Percentiles rank a stretch among this genome's conserved stretches.
phyloP scores from a whole-genome alignment of 1,140 invertebrate genomes.

The Lordiphosa collinella region DNA sequence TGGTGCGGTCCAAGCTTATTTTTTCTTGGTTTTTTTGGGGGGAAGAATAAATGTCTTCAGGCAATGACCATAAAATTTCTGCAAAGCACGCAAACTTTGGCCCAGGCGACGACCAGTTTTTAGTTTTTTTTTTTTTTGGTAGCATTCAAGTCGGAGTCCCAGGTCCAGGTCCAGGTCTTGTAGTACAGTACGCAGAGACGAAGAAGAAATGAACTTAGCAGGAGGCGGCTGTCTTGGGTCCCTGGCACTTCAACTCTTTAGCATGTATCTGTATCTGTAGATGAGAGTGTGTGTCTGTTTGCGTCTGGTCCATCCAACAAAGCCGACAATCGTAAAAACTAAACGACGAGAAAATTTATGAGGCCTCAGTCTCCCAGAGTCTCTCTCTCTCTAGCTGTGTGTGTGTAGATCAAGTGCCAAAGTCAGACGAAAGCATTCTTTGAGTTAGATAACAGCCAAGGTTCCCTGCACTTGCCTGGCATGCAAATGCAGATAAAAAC shows the following conservation, averaged over 20 bases:
- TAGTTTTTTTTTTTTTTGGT: constrained; percentile 22
- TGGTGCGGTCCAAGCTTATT: constrained; percentile 6
- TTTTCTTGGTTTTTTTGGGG: constrained; percentile 18
- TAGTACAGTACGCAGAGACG: constrained; percentile 59
- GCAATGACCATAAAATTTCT: constrained; percentile 44
- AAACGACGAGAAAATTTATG: constrained; percentile 71
- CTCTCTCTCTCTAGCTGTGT: constrained; percentile 19
- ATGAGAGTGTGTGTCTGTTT: constrained; percentile 10
- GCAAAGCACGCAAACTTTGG: constrained; percentile 74
- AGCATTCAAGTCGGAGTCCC: constrained; percentile 12
- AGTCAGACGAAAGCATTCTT: constrained; percentile 53
- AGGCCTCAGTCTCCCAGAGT: constrained; percentile 42
- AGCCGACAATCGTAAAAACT: constrained; percentile 76
- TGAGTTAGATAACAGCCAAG: constrained; percentile 64
- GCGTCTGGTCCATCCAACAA: constrained; percentile 42
- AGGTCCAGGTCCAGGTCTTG: constrained; percentile 2
- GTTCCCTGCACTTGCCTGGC: constrained; percentile 37
- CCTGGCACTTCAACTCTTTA: constrained; percentile 65
- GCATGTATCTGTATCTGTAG: constrained; percentile 54
- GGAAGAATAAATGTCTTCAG: constrained; percentile 6
- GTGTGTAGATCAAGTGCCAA: constrained; percentile 67
- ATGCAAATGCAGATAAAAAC: constrained; percentile 56
- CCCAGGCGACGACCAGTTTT: constrained; percentile 58
- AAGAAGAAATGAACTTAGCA: constrained; percentile 43
- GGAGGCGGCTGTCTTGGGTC: constrained; percentile 46